A percentile compares a stretch with the other conserved stretches of the same genome.
These are phyloP conservation scores for Pseudanteris insignis DNA, from an alignment of 2,888 invertebrate genomes.

Conservation along the genomic window DNA sequence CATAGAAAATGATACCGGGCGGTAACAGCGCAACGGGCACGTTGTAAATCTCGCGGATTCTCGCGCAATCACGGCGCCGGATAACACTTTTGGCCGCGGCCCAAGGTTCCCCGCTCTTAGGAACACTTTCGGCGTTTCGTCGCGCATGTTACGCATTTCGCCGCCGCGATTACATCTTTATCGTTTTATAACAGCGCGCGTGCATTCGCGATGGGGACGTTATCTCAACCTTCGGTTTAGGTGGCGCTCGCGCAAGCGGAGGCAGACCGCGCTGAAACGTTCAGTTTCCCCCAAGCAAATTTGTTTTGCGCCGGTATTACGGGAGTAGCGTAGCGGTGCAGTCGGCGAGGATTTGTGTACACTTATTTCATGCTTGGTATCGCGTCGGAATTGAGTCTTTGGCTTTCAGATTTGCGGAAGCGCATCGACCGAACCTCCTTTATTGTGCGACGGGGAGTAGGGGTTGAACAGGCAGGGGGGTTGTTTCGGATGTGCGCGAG, in stretches of 20 bases:
- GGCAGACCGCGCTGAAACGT: too few relatives aligned
- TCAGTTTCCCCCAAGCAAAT: slow-evolving; percentile 40
- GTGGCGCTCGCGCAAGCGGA: too few relatives aligned
- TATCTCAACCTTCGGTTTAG: slow-evolving; percentile 47
- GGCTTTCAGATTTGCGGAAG: slow-evolving; percentile 40
- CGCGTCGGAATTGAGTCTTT: slow-evolving; percentile 43
- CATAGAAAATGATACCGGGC: too few relatives aligned
- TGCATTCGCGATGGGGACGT: slow-evolving; percentile 51
- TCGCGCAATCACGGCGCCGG: slow-evolving; percentile 14
- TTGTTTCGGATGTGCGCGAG: too few relatives aligned
- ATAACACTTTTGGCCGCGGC: slow-evolving; percentile 38
- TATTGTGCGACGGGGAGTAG: slow-evolving; percentile 28
- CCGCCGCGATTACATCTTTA: slow-evolving; percentile 61
- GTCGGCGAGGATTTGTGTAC: slow-evolving; percentile 51
- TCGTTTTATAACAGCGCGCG: slow-evolving; percentile 59
- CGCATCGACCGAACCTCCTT: slow-evolving; percentile 31
- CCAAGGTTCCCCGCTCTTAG: slow-evolving; percentile 42
- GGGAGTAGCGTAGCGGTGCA: slow-evolving; percentile 32
- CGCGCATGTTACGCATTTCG: slow-evolving; percentile 25
- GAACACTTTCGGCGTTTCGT: slow-evolving; percentile 47
- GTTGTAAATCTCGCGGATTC: slow-evolving; percentile 23
- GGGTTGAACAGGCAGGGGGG: too few relatives aligned
- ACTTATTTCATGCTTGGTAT: slow-evolving; percentile 60
- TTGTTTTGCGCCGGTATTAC: slow-evolving; percentile 49
- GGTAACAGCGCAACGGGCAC: too few relatives aligned